Base-by-base conservation (phyloP, 2,888 invertebrate genomes). In the Drosophila cognata region DNA sequence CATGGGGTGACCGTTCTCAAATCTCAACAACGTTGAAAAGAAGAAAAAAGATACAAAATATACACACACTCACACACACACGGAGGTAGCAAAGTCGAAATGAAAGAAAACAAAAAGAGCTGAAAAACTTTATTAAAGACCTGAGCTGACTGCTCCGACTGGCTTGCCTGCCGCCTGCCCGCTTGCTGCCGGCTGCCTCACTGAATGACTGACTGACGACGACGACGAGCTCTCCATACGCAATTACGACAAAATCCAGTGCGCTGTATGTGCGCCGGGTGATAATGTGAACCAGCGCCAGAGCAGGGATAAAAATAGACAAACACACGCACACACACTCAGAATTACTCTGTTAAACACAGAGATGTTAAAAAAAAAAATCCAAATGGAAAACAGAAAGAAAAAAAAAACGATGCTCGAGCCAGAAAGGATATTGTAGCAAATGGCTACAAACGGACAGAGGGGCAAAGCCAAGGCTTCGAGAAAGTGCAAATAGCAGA, bases 201-300 rank as follows among this genome's bases (percentile, higher is more conserved):
- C n/a, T 33, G 52, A 48, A 66, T 57, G 53, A 71, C 58, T 72
- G 43, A 29, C 48, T 60, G 64, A 66, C 72, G 36, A 18, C 36
- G 46, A 25, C 46, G 25, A 82, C 81, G 90, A 75, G 79, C 75
- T 81, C 86, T 90, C 81, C 83, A 84, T 88, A 85, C 83, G 85
- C 86, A 89, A 89, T 87, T 88, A 88, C 90, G 73, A 79, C 74
- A 71, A 85, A 79, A 83, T 83, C 83, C 86, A 85, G 74, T 74
- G 67, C 77, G 65, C 57, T 65, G 58, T 69, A 71, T 74, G 60
- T 74, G 82, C 64, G 71, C 61, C 52, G 83, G 74, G 84, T 79
- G 90, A 89, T 89, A 88, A 85, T 85, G 79, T 75, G 75, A 75
- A 77, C 74, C 53, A 75, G 72, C 52, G 48, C 58, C 51, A 18